Conservation (phyloP, 2,797 vertebrate species). For the Megalops cyprinoides region DNA sequence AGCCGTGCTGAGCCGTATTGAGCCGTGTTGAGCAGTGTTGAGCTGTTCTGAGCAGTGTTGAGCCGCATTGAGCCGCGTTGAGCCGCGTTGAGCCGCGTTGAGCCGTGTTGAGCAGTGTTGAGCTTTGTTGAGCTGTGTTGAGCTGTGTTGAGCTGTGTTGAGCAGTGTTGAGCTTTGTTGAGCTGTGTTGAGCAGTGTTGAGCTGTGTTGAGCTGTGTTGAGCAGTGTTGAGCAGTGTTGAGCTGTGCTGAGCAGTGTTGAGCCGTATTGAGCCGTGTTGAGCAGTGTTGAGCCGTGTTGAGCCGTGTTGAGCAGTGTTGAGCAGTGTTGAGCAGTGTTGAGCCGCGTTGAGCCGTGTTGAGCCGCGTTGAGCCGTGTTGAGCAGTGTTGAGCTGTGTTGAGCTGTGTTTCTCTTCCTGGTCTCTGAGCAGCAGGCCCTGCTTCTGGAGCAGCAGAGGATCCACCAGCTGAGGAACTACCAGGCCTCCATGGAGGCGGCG, state of each 20-base stretch:
- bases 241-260: neutral
- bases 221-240: neutral
- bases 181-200: neutral
- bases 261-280: neutral
- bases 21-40: no score
- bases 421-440: conserved; percentile 85
- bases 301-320: neutral
- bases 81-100: no score
- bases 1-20: neutral
- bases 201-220: neutral
- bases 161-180: neutral
- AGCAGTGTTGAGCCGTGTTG: neutral
- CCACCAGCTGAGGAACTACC: conserved; percentile 95
- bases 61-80: no score
- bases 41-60: no score
- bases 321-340: neutral
- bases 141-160: neutral
- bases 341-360: neutral
- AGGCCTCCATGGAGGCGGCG: conserved; percentile 93
- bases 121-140: no score
- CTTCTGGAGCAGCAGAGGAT: conserved; percentile 95
- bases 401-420: neutral
- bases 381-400: neutral
- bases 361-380: neutral
- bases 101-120: no score